Evolutionary conservation across 1,140 invertebrate species (phyloP).

Genomic region (Brachionus calyciflorus): DNA sequence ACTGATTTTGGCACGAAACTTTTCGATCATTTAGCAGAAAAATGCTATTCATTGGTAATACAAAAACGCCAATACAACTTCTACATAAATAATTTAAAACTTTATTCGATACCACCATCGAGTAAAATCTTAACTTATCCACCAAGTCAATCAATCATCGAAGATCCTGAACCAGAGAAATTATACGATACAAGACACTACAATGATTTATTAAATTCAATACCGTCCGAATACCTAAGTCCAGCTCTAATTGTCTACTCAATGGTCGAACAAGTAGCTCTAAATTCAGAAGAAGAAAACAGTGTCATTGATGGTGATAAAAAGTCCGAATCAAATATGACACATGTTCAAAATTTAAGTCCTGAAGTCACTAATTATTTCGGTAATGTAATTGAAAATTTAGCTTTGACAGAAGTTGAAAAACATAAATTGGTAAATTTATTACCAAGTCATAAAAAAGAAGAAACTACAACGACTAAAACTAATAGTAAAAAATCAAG

Average conservation of each 20-base stretch:
- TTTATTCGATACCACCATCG: constrained; percentile 49
- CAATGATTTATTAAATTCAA: constrained; percentile 57
- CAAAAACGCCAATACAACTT: constrained; percentile 38
- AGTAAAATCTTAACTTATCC: neutral
- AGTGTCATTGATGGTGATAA: constrained; percentile 27
- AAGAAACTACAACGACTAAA: neutral
- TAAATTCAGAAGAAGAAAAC: neutral
- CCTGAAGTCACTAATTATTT: constrained; percentile 53
- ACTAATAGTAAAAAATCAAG: neutral
- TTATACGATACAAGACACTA: constrained; percentile 57
- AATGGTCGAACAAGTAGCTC: constrained; percentile 59
- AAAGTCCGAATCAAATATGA: constrained; percentile 54
- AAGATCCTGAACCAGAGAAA: neutral
- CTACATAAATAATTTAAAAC: constrained; percentile 47
- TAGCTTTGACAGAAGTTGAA: constrained; percentile 56
- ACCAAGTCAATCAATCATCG: neutral
- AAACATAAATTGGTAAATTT: constrained; percentile 48
- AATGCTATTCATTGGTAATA: constrained; percentile 6
- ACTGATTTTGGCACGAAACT: neutral
- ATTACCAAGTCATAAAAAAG: neutral
- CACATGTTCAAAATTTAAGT: constrained; percentile 51
- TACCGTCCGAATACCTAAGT: constrained; percentile 59
- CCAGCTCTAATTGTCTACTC: constrained; percentile 56
- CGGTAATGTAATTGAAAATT: constrained; percentile 54
- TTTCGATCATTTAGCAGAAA: constrained; percentile 18